Base-by-base conservation (phyloP, 2,113 vertebrate genomes). In the Apteryx mantelli region DNA sequence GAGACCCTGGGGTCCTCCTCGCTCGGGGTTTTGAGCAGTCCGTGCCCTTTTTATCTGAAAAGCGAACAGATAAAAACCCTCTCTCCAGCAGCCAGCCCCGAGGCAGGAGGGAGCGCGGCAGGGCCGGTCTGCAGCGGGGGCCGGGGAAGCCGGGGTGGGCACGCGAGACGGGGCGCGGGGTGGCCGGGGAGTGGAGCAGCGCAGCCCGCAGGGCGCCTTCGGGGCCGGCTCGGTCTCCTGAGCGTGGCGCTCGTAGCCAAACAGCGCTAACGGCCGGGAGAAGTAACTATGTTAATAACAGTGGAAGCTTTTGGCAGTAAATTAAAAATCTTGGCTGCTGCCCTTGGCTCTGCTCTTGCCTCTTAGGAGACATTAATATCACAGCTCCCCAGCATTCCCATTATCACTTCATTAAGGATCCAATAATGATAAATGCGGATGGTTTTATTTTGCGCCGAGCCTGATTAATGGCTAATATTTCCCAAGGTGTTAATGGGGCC, bases 381-480 rank as follows among this genome's bases (percentile, higher is more conserved):
- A 69, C 93, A 91, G 90, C 95, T 97, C 96, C 96, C 95, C 97
- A 94, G 96, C 95, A 93, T 96, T 96, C 97, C 97, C 96, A 97
- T 98, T 98, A 97, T 96, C 95, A 95, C 97, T 97, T 98, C 97
- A 97, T 98, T 98, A 98, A 96, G 95, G 94, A 96, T 93, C 93
- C 94, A 92, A 96, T 98, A 98, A 97, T 95, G 97, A 97, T 95
- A 97, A 94, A 96, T 96, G 91, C 93, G 93, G 95, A 96, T 95
- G 89, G 94, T 88, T 97, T 96, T 97, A 97, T 96, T 97, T 96
- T 95, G 93, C 79, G 42, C 66, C 0, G 83, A 93, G 87, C 79
- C 90, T 97, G 97, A 97, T 97, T 97, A 98, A 98, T 95, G 96
- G 95, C 93, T 89, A 96, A 94, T 96, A 97, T 97, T 97, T 98